Evolutionary conservation across 2,113 vertebrate genomes (phyloP).

Genomic region (Chelonoidis abingdonii): DNA sequence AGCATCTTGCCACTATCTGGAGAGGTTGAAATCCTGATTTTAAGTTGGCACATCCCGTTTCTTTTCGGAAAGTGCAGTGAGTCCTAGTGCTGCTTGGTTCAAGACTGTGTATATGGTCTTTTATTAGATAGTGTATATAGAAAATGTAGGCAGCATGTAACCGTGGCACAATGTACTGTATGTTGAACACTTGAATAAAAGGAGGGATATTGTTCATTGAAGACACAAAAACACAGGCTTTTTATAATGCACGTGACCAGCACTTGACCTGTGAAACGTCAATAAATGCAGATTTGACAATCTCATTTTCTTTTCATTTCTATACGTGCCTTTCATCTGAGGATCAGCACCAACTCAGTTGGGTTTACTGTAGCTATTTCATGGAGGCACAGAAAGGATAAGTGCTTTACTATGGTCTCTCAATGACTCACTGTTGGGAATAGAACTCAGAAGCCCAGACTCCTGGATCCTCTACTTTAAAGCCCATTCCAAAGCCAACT

Average conservation of each 20-base stretch:
- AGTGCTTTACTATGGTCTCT: not conserved
- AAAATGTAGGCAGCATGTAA: not conserved
- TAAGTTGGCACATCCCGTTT: not conserved
- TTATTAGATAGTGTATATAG: not conserved
- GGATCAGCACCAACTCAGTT: not conserved
- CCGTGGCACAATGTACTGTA: not conserved
- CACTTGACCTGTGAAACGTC: not conserved
- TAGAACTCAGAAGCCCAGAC: fast-evolving
- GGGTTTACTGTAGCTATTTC: not conserved
- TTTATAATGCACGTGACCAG: not conserved
- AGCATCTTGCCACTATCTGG: not conserved
- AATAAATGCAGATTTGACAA: not conserved
- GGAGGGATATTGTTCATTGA: fast-evolving
- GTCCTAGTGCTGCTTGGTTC: not conserved
- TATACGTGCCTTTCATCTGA: not conserved
- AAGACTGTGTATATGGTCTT: not conserved
- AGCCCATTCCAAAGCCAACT: not conserved
- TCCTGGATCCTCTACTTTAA: not conserved
- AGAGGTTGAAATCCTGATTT: not conserved
- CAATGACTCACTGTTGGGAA: not conserved
- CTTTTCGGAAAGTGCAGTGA: not conserved
- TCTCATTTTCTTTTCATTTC: not conserved
- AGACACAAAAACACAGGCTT: not conserved
- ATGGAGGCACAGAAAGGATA: fast-evolving
- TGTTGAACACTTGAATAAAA: not conserved